Conservation (phyloP, 1,140 invertebrate species). For the Cepaea nemoralis region DNA sequence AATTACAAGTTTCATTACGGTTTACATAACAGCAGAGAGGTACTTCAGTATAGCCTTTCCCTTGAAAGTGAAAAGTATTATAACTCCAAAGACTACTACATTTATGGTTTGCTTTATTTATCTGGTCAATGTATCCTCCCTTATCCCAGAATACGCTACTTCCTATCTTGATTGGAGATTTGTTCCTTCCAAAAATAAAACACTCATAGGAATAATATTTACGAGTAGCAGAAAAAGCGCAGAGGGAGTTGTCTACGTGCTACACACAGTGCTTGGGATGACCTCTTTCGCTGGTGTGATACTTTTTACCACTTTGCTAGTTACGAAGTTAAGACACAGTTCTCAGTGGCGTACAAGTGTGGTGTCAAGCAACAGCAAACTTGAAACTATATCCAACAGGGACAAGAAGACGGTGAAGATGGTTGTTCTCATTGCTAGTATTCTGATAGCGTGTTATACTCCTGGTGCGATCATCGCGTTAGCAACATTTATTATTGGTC, state of each 20-base stretch:
- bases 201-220: background rate
- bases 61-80: background rate
- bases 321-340: background rate
- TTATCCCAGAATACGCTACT: background rate
- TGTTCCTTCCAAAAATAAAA: background rate
- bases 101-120: background rate
- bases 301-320: background rate
- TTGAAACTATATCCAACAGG: background rate
- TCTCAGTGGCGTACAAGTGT: background rate
- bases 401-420: background rate
- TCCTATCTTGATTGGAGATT: background rate
- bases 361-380: background rate
- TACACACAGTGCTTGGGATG: background rate
- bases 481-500: background rate
- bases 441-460: background rate
- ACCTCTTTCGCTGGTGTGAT: background rate
- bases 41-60: background rate
- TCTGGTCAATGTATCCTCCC: background rate
- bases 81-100: background rate
- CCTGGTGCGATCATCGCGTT: background rate
- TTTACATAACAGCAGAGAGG: background rate
- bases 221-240: background rate
- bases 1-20: background rate
- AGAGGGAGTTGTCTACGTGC: background rate
- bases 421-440: background rate